Conservation (phyloP, 1,140 invertebrate genomes). For the Pseudomyrmex cubaensis region DNA sequence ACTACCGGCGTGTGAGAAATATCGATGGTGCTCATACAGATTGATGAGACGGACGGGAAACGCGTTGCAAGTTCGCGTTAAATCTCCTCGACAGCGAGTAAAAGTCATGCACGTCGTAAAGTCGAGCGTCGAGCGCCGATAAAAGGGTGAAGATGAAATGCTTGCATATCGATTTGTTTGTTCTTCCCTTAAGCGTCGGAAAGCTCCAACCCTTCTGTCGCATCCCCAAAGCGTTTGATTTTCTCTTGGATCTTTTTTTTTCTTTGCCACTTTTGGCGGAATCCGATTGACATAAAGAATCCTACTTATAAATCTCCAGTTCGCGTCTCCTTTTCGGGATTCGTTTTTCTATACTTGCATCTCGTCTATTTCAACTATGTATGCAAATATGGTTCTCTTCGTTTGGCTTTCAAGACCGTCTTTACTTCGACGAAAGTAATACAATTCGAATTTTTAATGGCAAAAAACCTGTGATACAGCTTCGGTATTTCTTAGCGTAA, state of each 20-base stretch:
- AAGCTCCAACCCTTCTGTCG: constrained; percentile 60
- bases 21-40: constrained; percentile 28
- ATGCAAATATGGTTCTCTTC: constrained; percentile 12
- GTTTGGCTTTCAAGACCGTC: constrained; percentile 10
- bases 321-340: constrained; percentile 53
- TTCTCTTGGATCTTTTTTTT: constrained; percentile 71
- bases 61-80: constrained; percentile 50
- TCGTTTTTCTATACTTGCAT: constrained; percentile 49
- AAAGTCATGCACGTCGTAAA: constrained; percentile 52
- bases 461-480: no score
- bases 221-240: constrained; percentile 68
- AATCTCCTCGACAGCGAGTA: constrained; percentile 38
- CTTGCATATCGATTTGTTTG: constrained; percentile 82
- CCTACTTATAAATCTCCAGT: constrained; percentile 72
- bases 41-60: constrained; percentile 51
- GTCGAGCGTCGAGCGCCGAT: constrained; percentile 46
- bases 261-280: constrained; percentile 74
- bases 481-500: no score
- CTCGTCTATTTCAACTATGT: constrained; percentile 24
- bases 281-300: constrained; percentile 77
- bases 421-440: not conserved
- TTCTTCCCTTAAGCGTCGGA: constrained; percentile 66
- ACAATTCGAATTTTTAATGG: not conserved
- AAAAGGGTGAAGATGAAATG: constrained; percentile 76
- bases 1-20: constrained; percentile 39